Base-by-base conservation (phyloP, 2,797 vertebrate genomes). In the Sparus aurata region DNA sequence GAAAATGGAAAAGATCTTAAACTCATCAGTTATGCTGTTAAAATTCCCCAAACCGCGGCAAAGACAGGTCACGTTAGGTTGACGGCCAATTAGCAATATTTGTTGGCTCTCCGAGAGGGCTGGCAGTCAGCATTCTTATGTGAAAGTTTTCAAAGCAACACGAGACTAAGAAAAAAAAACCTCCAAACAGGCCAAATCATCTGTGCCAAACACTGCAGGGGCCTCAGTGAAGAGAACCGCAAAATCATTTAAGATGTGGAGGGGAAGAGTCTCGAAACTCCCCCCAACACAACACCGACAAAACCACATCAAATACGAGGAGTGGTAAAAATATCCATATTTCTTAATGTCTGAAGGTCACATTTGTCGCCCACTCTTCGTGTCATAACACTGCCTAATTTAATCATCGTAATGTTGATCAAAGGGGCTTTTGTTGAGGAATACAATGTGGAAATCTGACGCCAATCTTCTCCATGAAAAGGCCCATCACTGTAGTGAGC, bases 401-500 rank as follows among this genome's bases (percentile, higher is more conserved):
- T 55, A 73, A 78, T 73, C 41, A 67, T 69, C 50, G 59, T 73
- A 27, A 25, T 69, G 74, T 27, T 60, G 64, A 80, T 83, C 70
- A 80, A 77, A 9, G 46, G 52, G 23, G 43, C 30, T 83, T 83
- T 82, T 83, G 63, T 71, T 67, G 60, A 53, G n/a, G 23, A 34
- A 25, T 66, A 77, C 64, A 54, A 85, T 67, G 62, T 52, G 41
- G 59, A 76, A 58, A 83, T 71, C 27, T 77, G 53, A 49, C 67
- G 77, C 74, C 84, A 77, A 58, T 89, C 72, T 71, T 25, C 57
- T 71, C 53, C 66, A 84, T 73, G 83, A 83, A 79, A 82, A 83
- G 23, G 58, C 45, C 53, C 50, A 69, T 85, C 73, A 22, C 18
- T 77, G 62, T 74, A 85, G 79, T 61, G 69, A 86, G 63, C 63